phyloP scores from a whole-genome alignment of 2,797 vertebrate genomes.

The Ficedula albicollis region DNA sequence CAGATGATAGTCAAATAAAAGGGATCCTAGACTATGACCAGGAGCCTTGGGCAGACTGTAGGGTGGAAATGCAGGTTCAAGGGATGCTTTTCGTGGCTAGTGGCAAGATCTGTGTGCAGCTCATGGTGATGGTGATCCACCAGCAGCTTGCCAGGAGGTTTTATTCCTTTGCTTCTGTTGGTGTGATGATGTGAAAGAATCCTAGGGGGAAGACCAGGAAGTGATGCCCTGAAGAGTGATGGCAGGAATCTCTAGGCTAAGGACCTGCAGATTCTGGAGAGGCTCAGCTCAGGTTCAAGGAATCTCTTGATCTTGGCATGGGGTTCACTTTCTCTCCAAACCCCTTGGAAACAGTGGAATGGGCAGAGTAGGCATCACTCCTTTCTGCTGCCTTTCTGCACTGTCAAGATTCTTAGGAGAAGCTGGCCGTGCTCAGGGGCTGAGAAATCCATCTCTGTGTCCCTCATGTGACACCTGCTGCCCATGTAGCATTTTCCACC shows the following conservation, averaged over 20 bases:
- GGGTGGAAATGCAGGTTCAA: neutral
- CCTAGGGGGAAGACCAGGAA: neutral
- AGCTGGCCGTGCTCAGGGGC: neutral
- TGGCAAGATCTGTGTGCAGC: neutral
- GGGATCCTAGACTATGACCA: neutral
- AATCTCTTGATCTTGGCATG: neutral
- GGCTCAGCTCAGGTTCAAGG: neutral
- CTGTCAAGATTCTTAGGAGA: neutral
- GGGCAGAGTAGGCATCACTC: neutral
- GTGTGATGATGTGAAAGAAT: neutral
- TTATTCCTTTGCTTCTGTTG: neutral
- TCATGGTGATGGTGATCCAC: neutral
- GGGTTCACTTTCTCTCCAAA: neutral
- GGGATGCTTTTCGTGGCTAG: neutral
- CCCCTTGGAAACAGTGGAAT: neutral
- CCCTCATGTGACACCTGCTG: neutral
- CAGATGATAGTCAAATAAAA: neutral
- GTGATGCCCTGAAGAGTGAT: neutral
- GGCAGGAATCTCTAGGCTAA: neutral
- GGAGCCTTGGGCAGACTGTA: neutral
- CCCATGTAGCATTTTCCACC: accelerated
- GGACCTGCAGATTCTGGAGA: neutral
- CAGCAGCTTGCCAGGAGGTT: neutral
- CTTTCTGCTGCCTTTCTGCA: neutral
- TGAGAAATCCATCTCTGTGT: accelerated